Evolutionary conservation across 1,140 invertebrate genomes (phyloP).

Genomic region (Forficula auricularia): DNA sequence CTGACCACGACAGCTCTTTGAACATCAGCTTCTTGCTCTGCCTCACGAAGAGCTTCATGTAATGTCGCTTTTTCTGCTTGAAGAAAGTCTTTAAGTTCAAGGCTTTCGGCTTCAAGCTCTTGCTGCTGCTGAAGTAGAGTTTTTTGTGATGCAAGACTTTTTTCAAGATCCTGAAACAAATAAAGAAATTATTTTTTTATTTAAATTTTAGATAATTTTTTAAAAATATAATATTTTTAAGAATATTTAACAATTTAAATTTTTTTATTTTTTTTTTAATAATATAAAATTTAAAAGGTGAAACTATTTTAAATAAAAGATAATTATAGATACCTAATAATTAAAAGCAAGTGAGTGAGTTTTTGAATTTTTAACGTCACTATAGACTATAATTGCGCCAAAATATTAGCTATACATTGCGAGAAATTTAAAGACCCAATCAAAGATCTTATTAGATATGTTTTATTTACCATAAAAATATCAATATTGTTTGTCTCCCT

Average conservation of each 20-base stretch:
- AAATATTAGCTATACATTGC: too few species aligned
- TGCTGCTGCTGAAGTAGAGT: slow-evolving; percentile 48
- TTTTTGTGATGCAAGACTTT: slow-evolving; percentile 43
- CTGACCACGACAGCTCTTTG: slow-evolving; percentile 28
- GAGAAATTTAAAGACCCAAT: too few species aligned
- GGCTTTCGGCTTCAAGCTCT: slow-evolving; percentile 46
- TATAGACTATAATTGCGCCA: too few species aligned
- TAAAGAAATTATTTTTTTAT: background rate
- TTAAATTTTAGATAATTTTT: background rate
- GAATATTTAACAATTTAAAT: slow-evolving; percentile 8
- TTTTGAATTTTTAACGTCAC: too few species aligned
- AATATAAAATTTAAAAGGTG: too few species aligned
- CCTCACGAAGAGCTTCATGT: slow-evolving; percentile 51
- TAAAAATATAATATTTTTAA: slow-evolving; percentile 1
- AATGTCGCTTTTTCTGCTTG: slow-evolving; percentile 55
- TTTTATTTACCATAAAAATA: too few species aligned
- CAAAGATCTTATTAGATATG: too few species aligned
- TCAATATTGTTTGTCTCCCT: too few species aligned
- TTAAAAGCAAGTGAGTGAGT: too few species aligned
- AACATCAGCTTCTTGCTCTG: slow-evolving; percentile 36
- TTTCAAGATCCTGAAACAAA: slow-evolving; percentile 39
- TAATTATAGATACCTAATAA: too few species aligned
- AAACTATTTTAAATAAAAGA: too few species aligned
- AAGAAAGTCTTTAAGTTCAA: slow-evolving; percentile 58
- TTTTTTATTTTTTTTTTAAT: slow-evolving; percentile 2